A percentile compares a stretch with the other conserved stretches of the same genome.
These are phyloP conservation scores for Trachurus trachurus DNA, from an alignment of 2,797 vertebrate species.

Conservation along the genomic window DNA sequence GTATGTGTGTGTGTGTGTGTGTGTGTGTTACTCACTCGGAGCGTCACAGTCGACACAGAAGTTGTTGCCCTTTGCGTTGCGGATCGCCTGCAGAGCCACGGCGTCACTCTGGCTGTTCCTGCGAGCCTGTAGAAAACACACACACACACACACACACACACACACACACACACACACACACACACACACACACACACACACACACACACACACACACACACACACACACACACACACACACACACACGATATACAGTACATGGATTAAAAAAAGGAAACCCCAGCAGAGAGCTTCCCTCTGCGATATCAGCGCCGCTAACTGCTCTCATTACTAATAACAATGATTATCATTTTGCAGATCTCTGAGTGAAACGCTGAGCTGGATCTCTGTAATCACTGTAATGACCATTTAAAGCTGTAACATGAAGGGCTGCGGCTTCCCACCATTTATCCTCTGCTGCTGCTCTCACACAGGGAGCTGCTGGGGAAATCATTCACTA, in stretches of 20 bases:
- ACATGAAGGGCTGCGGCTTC: slow-evolving; percentile 9
- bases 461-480: slow-evolving; percentile 15
- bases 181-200: slow-evolving; percentile 1
- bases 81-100: slow-evolving; percentile 93
- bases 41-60: slow-evolving; percentile 95
- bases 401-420: slow-evolving; percentile 27
- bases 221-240: slow-evolving; percentile 7
- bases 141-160: not conserved
- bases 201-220: not conserved
- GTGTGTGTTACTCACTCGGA: slow-evolving; percentile 86
- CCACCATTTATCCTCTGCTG: not conserved
- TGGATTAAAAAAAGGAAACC: slow-evolving; percentile 13
- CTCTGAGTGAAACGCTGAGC: not conserved
- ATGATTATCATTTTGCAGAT: slow-evolving; percentile 15
- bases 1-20: too few relatives aligned
- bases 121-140: slow-evolving; percentile 84
- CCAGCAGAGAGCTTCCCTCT: slow-evolving; percentile 5
- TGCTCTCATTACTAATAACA: slow-evolving; percentile 21
- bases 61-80: slow-evolving; percentile 92
- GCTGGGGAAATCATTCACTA: slow-evolving; percentile 19
- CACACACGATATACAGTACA: too few relatives aligned
- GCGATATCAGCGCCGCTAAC: slow-evolving; percentile 1
- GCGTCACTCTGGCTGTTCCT: slow-evolving; percentile 94
- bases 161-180: slow-evolving; percentile 11
- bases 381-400: slow-evolving; percentile 17